Evolutionary conservation across 2,888 invertebrate species (phyloP), one percentile per base, ranked within the genome.

Genomic region (Pristionchus maxplancki): DNA sequence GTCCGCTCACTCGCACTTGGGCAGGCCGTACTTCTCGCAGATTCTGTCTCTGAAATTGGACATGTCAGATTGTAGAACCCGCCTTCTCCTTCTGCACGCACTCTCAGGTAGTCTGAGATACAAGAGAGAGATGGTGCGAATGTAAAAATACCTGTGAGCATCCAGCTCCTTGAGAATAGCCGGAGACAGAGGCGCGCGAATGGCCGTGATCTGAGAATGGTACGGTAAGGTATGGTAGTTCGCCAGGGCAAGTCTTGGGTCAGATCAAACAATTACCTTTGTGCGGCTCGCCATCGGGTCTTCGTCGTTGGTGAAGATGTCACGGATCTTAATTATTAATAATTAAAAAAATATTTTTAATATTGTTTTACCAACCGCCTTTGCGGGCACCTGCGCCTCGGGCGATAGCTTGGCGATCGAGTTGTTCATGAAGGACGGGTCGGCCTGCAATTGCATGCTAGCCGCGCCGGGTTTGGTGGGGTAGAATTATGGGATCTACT

Each of bases 331-430:
- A n/a, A 24, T 28, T 24, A 58, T 20, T 58, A 58, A 3, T 9
- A 1, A 17, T 24, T 62, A 28, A 11, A 62, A 28, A 1, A 1
- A 62, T 11, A 62, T 58, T 58, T 24, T n/a, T 15, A 67, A 67
- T 31, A 67, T 15, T 28, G 34, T n/a, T n/a, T n/a, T n/a, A 74
- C 74, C 17, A 34, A 74, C 74, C 74, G 37, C 40, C 6, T 40
- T 74, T 17, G 74, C 74, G 40, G 15, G 74, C 20, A 40, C 74
- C 74, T 74, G 74, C 74, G 74, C 74, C 24, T 37, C 74, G 5
- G 74, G 24, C 9, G 40, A 24, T 9, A 74, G 74, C 74, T 40
- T 37, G 37, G 74, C 74, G 74, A 74, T 74, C 20, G 74, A 74
- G 24, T 40, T 34, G 40, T 74, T n/a, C 24, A 74, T 17, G n/a